A percentile compares a stretch with the other conserved stretches of the same genome.
Evolutionary conservation across 2,888 invertebrate genomes (phyloP).

Genomic region (Trissonchulus latispiculum): DNA sequence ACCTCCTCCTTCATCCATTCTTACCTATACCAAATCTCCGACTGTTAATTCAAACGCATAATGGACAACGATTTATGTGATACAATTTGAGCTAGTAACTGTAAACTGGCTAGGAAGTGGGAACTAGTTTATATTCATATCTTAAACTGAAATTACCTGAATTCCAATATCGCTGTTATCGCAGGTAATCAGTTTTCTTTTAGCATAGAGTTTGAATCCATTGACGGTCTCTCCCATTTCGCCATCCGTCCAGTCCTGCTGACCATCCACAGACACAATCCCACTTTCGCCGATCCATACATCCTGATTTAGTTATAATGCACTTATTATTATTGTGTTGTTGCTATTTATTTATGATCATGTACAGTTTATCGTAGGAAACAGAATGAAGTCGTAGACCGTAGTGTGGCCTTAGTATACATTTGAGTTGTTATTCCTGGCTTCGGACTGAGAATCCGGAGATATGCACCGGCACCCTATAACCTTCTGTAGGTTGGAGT

Average conservation of each 20-base stretch:
- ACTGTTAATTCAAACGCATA: too few species aligned
- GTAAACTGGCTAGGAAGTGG: too few species aligned
- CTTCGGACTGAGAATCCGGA: too few species aligned
- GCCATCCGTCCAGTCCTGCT: slow-evolving; percentile 40
- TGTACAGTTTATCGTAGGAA: slow-evolving; percentile 34
- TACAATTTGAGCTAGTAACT: too few species aligned
- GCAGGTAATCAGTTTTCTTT: slow-evolving; percentile 41
- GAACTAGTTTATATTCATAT: slow-evolving; percentile 10
- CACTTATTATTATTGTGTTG: slow-evolving; percentile 33
- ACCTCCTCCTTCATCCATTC: too few species aligned
- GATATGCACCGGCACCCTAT: too few species aligned
- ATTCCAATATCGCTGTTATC: slow-evolving; percentile 41
- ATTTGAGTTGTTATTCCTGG: too few species aligned
- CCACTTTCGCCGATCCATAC: slow-evolving; percentile 38
- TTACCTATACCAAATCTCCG: too few species aligned
- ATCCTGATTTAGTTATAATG: slow-evolving; percentile 33
- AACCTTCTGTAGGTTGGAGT: too few species aligned
- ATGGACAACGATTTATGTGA: too few species aligned
- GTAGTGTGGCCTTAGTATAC: too few species aligned
- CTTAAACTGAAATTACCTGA: slow-evolving; percentile 36
- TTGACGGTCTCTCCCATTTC: slow-evolving; percentile 26
- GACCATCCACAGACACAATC: slow-evolving; percentile 34
- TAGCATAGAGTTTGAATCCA: slow-evolving; percentile 32
- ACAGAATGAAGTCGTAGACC: too few species aligned
- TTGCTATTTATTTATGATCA: slow-evolving; percentile 32